These are phyloP conservation scores for Cataglyphis altisquamis DNA, from an alignment of 2,888 invertebrate species.

Conservation along the genomic window DNA sequence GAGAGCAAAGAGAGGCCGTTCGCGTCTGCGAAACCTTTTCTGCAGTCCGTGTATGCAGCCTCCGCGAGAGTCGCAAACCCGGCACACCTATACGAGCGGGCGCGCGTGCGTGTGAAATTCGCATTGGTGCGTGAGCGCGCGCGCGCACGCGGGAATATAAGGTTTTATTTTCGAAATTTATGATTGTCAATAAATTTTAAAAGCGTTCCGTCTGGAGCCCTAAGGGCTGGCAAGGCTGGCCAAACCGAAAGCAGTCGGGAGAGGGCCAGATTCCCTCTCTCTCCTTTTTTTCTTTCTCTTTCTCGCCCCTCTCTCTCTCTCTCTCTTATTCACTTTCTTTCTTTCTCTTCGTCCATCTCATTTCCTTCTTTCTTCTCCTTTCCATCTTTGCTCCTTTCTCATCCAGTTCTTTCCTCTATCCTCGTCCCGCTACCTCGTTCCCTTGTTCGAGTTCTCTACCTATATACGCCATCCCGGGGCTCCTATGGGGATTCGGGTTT, in stretches of 20 bases:
- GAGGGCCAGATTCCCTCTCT: conserved; percentile 72
- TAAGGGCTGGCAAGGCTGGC: conserved; percentile 85
- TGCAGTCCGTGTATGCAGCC: conserved; percentile 72
- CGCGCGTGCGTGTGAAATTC: conserved; percentile 60
- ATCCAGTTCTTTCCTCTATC: conserved; percentile 61
- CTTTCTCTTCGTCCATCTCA: conserved; percentile 78
- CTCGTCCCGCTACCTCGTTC: conserved; percentile 57
- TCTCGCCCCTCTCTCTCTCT: conserved; percentile 50
- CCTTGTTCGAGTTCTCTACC: conserved; percentile 65
- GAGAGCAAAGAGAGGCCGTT: conserved; percentile 64
- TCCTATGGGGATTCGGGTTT: conserved; percentile 83
- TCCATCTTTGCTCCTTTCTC: conserved; percentile 63
- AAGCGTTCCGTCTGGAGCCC: conserved; percentile 86
- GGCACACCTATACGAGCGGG: conserved; percentile 41
- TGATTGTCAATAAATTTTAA: conserved; percentile 87
- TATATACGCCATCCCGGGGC: conserved; percentile 76
- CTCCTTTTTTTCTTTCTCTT: conserved; percentile 39
- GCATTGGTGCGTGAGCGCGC: conserved; percentile 56
- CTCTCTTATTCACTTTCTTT: conserved; percentile 69
- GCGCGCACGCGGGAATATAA: conserved; percentile 82
- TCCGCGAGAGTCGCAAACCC: conserved; percentile 72
- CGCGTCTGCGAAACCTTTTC: conserved; percentile 75
- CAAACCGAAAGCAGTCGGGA: conserved; percentile 82
- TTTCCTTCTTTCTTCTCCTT: conserved; percentile 67
- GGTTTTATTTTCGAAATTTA: conserved; percentile 87